Evolutionary conservation across 2,888 invertebrate species (phyloP), one percentile per base, ranked within the genome.

Genomic region (Drosophila silvestris): DNA sequence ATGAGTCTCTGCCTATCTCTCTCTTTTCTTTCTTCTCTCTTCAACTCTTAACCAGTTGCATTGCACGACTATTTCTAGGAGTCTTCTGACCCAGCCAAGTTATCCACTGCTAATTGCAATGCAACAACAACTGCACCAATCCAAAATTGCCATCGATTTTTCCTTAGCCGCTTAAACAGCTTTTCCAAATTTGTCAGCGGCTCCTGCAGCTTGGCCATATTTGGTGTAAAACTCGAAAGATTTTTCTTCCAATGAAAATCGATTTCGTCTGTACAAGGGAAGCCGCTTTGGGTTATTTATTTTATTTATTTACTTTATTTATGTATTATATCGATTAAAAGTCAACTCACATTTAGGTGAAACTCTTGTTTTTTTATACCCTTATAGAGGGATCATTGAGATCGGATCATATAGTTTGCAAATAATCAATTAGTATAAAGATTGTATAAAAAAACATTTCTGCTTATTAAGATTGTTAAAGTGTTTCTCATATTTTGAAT

Each of bases 61-160:
- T 70, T 65, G 57, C 76, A 70, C 73, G 77, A 51, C 83, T 80
- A 85, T 83, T 85, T 82, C 85, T 74, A 70, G 83, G 83, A 82
- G 85, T 72, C 53, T 66, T 64, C 41, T 58, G 64, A 52, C 59
- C 47, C 65, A 65, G 62, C 62, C 41, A 63, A 63, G 58, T 59
- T 54, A 61, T 60, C 61, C 57, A 56, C 57, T 37, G 60, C 85
- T 83, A 83, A 83, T 88, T 83, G 74, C 82, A 71, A 71, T 64
- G 64, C 69, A 65, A 47, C 71, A 68, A 75, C 77, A 77, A 53
- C 33, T 52, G n/a, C 33, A 54, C 66, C 58, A 66, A 61, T n/a
- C 60, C 74, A 57, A 64, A 77, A 69, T 61, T 41, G 41, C 37
- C 63, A 89, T 83, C 70, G 82, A 81, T 76, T 81, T 89, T 74